Conservation (phyloP, 2,797 vertebrate species). For the Tamandua tetradactyla region DNA sequence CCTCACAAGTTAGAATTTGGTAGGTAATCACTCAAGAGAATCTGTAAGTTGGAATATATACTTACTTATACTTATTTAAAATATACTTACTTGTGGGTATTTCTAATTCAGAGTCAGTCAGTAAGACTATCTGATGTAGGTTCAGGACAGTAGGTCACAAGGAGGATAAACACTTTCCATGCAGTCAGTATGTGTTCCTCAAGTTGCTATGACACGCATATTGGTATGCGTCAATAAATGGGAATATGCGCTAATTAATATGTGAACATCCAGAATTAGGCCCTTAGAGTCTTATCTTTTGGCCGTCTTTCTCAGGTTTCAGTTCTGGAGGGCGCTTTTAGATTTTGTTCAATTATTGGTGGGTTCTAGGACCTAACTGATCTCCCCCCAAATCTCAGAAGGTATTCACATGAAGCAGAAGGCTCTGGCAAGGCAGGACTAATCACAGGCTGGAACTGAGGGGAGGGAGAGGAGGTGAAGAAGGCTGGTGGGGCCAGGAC, state of each 20-base stretch:
- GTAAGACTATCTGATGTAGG: background rate
- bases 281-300: background rate
- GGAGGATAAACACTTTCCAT: background rate
- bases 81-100: background rate
- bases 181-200: background rate
- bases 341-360: background rate
- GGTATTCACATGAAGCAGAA: background rate
- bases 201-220: background rate
- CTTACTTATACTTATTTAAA: slow-evolving; percentile 4
- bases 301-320: background rate
- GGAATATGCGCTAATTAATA: background rate
- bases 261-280: background rate
- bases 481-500: background rate
- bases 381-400: background rate
- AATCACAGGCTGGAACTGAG: background rate
- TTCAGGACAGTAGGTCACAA: background rate
- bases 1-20: background rate
- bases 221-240: background rate
- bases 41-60: background rate
- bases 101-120: background rate
- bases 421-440: background rate
- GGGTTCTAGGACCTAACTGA: background rate
- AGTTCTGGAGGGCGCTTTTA: background rate
- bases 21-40: background rate
- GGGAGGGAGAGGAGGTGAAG: background rate